Evolutionary conservation across 1,140 invertebrate species (phyloP), one percentile per base, ranked within the genome.

Genomic region (Drosophila busckii): DNA sequence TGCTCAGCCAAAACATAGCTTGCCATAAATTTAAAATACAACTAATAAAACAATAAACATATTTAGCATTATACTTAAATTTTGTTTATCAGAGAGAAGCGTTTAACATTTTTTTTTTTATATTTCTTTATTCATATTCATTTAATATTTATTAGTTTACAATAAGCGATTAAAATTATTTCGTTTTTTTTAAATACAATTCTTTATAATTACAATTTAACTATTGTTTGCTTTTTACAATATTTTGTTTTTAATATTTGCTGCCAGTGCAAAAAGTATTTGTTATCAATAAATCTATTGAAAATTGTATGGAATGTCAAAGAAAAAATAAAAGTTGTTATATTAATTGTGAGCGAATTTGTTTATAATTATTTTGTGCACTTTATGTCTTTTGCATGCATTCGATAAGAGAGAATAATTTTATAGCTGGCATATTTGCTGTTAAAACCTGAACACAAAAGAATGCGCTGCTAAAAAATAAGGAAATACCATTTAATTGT

Each of bases 141-240:
- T 80, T 80, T 84, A 76, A 66, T 76, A 73, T 85, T 82, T 86
- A 86, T 86, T 86, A 86, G 84, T 86, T 85, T 85, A 84, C 71
- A 86, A 65, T 86, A 86, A 86, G 75, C 80, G 64, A 86, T 80
- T 85, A 85, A 32, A 71, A 71, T 71, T 76, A 85, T 62, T 52
- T 62, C 44, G 32, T 58, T 53, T 60, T 58, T 44, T 60, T 85
- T 64, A 60, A 82, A 71, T 82, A 64, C 67, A 64, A 49, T 68
- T 76, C 45, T 62, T 83, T 85, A 69, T 59, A 85, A 85, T 76
- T 85, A 84, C 56, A 86, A 86, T 86, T 86, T 76, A 86, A 73
- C 84, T 86, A 86, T 86, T 85, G 80, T 70, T 62, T 70, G 60
- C 70, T 70, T 76, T 85, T 70, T 85, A 84, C 80, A 83, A 68